These are phyloP conservation scores for Chelmon rostratus DNA, from an alignment of 2,797 vertebrate genomes.

Conservation along the genomic window DNA sequence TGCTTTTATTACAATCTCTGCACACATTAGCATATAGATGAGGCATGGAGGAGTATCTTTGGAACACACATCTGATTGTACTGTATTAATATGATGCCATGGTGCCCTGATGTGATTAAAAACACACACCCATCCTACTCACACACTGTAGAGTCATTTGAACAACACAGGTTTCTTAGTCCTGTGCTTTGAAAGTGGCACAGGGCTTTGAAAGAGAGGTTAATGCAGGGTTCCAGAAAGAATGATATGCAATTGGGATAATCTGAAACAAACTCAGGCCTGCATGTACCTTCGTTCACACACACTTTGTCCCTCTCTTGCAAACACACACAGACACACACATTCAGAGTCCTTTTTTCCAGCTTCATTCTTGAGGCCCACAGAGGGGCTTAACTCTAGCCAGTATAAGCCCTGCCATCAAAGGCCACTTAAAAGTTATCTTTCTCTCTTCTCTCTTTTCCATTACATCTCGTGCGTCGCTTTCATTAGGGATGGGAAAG, in stretches of 20 bases:
- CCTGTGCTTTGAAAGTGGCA: constrained; percentile 40
- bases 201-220: constrained; percentile 24
- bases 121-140: constrained; percentile 2
- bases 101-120: constrained; percentile 37
- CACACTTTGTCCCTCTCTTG: constrained; percentile 33
- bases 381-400: constrained; percentile 65
- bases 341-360: constrained; percentile 23
- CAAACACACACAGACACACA: constrained; percentile 9
- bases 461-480: constrained; percentile 56
- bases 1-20: constrained; percentile 45
- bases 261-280: constrained; percentile 47
- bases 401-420: constrained; percentile 70
- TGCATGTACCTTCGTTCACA: constrained; percentile 13
- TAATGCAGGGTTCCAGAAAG: constrained; percentile 23
- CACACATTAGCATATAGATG: constrained; percentile 70
- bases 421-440: constrained; percentile 72
- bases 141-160: constrained; percentile 12
- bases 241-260: constrained; percentile 36
- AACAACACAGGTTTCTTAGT: constrained; percentile 2
- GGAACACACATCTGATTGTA: constrained; percentile 33
- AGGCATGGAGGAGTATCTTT: constrained; percentile 44
- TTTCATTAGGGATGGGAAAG: constrained; percentile 56
- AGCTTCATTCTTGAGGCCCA: constrained; percentile 51
- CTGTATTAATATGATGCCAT: constrained; percentile 36
- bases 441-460: constrained; percentile 47